Base-by-base conservation (phyloP, 23 tunicate species). In the Clavelina lepadiformis region DNA sequence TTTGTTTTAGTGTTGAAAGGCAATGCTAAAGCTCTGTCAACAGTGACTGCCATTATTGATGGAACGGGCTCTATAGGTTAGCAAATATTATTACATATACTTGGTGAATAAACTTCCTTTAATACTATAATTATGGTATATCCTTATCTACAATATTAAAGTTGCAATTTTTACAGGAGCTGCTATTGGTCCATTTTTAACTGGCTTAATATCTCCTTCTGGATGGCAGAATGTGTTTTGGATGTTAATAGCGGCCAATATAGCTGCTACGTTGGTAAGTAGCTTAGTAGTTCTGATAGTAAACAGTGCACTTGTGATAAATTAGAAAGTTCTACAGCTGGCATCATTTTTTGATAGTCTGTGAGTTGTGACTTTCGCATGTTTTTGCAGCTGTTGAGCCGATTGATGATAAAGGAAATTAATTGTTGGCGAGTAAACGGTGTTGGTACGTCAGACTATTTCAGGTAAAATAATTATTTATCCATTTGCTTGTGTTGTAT, bases 61-160 rank as follows among this genome's bases (percentile, higher is more conserved):
- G 97, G 97, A 57, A 89, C 97, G 3, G 97, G 97, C 1, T 89
- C 97, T 27, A 81, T 89, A 37, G 97, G 97, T 89, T 56, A 72
- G 60, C 60, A 54, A n/a, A 54, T n/a, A 7, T n/a, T n/a, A 54
- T 54, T n/a, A 7, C 26, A 54, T n/a, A 54, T 20, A 11, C 8
- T n/a, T 11, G 8, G 26, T 22, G 23, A n/a, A 54, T 15, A n/a
- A 54, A 22, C 60, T n/a, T 44, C 13, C 50, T 44, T 44, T n/a
- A n/a, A n/a, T n/a, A n/a, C n/a, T n/a, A n/a, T n/a, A n/a, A n/a
- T n/a, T n/a, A 6, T 53, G 15, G 20, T 13, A 41, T 41, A 41
- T 41, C 15, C 15, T 41, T 41, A 41, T 11, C 49, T 41, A 15
- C 49, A 41, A 11, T 41, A 15, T 11, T 11, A 41, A 41, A 41